A percentile compares a stretch with the other conserved stretches of the same genome.
These are phyloP conservation scores for Ramphastos sulfuratus DNA, from an alignment of 2,113 vertebrate genomes.

Conservation along the genomic window DNA sequence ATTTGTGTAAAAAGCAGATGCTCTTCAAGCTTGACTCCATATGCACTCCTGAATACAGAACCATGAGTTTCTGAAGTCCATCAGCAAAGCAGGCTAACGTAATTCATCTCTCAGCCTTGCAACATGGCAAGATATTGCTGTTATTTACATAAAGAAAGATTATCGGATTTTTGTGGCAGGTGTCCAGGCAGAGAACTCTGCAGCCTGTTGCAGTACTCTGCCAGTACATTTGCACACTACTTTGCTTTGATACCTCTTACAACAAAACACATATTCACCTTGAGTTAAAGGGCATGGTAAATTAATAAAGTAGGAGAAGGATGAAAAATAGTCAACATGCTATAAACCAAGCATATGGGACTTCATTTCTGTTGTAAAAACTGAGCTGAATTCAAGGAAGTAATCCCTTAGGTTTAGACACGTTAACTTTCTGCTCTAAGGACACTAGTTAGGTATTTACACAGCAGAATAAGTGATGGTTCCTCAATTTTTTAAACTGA, in stretches of 20 bases:
- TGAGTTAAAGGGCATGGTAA: neutral
- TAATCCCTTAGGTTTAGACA: neutral
- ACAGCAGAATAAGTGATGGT: accelerated
- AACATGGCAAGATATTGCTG: neutral
- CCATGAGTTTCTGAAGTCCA: neutral
- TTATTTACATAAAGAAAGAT: slow-evolving; percentile 14
- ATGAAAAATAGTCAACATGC: neutral
- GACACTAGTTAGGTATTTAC: neutral
- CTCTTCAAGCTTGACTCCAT: neutral
- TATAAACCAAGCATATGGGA: neutral
- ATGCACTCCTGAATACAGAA: neutral
- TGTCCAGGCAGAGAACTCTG: neutral
- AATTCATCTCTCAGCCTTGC: neutral
- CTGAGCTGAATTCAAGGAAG: neutral
- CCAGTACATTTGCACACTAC: neutral
- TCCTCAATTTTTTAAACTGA: neutral
- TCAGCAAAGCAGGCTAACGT: neutral
- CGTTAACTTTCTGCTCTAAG: neutral
- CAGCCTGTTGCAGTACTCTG: neutral
- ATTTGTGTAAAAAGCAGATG: neutral
- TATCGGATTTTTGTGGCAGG: slow-evolving; percentile 15
- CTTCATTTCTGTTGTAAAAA: neutral
- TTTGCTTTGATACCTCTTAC: neutral
- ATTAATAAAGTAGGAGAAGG: neutral
- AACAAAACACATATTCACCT: neutral